phyloP scores from a whole-genome alignment of 2,888 invertebrate genomes.

The Cheilosia soror region DNA sequence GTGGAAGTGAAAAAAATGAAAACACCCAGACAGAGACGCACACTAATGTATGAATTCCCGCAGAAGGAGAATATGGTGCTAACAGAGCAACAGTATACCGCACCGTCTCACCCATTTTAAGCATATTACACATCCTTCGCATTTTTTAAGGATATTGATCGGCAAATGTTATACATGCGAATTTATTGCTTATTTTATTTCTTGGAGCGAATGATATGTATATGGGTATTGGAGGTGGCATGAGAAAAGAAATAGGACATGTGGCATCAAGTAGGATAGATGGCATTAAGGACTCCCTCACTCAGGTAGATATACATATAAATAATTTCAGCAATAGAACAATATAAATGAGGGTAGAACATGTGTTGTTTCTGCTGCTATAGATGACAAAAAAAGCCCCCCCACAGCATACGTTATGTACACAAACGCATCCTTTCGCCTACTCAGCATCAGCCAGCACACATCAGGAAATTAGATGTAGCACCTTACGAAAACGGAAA shows the following conservation, averaged over 20 bases:
- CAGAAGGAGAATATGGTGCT: conserved; percentile 20
- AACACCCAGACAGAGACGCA: conserved; percentile 2
- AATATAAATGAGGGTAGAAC: conserved; percentile 59
- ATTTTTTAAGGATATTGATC: conserved; percentile 68
- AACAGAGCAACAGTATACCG: conserved; percentile 26
- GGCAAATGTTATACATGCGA: conserved; percentile 64
- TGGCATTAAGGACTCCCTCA: conserved; percentile 60
- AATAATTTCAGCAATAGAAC: conserved; percentile 61
- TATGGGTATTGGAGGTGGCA: not conserved
- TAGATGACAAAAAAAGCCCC: not conserved
- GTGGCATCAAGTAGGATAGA: conserved; percentile 53
- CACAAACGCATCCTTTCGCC: conserved; percentile 57
- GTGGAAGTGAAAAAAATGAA: conserved; percentile 49
- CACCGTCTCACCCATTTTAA: conserved; percentile 34
- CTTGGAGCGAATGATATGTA: conserved; percentile 30
- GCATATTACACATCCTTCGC: conserved; percentile 68
- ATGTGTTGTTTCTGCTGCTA: conserved; percentile 43
- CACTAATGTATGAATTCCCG: conserved; percentile 19
- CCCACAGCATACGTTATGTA: not conserved
- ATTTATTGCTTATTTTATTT: conserved; percentile 74
- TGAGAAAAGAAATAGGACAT: conserved; percentile 41
- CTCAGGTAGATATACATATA: conserved; percentile 61
- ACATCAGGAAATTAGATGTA: conserved; percentile 58
- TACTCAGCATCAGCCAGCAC: conserved; percentile 20
- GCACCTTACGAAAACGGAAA: conserved; percentile 49